A percentile compares a stretch with the other conserved stretches of the same genome.
These are phyloP conservation scores for Leptodactylus fallax DNA, from an alignment of 2,797 vertebrate species.

Conservation along the genomic window DNA sequence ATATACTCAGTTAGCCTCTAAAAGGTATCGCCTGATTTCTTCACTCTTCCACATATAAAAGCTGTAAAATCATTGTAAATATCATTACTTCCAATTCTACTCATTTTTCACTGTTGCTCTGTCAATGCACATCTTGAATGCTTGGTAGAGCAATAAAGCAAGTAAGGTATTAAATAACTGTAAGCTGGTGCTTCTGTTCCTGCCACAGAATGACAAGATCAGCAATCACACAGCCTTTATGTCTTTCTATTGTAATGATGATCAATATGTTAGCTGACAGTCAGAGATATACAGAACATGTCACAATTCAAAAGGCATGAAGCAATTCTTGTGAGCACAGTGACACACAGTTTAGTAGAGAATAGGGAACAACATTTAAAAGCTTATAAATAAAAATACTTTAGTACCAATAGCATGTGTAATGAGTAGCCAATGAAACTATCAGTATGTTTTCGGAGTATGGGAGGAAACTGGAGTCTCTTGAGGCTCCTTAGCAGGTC, in stretches of 20 bases:
- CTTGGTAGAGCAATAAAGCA: background rate
- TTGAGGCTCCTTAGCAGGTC: too few relatives aligned
- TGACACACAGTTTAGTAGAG: background rate
- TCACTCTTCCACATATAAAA: too few relatives aligned
- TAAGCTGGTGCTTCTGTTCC: background rate
- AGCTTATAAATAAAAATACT: too few relatives aligned
- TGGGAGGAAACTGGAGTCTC: too few relatives aligned
- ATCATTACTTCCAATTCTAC: background rate
- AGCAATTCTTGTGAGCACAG: background rate
- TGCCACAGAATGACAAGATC: background rate
- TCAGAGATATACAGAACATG: background rate
- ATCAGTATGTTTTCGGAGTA: too few relatives aligned
- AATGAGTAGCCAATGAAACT: too few relatives aligned
- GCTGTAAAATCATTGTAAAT: background rate
- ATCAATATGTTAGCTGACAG: conserved; percentile 30
- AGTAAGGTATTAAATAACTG: conserved; percentile 32
- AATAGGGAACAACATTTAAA: background rate
- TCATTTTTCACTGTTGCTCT: background rate
- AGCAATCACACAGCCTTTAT: background rate
- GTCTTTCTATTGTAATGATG: conserved; percentile 12
- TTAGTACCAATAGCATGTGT: too few relatives aligned
- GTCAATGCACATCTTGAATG: conserved; percentile 3
- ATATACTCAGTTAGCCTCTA: too few relatives aligned
- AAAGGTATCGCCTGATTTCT: too few relatives aligned
- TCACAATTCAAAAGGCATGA: background rate